A percentile compares a stretch with the other conserved stretches of the same genome.
These are phyloP conservation scores for Caranx melampygus DNA, from an alignment of 2,113 vertebrate species.

Conservation along the genomic window DNA sequence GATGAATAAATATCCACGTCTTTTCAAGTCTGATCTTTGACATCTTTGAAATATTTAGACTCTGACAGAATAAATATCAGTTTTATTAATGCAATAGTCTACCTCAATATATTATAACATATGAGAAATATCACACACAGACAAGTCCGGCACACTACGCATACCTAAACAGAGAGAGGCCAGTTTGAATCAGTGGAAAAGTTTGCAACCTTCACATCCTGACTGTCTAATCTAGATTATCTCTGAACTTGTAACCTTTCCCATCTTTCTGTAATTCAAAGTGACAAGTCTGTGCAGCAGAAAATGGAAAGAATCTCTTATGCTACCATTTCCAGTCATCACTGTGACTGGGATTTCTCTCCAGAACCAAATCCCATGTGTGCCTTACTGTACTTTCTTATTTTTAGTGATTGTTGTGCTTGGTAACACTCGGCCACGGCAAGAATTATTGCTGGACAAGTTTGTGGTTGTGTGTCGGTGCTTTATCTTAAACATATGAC, in stretches of 20 bases:
- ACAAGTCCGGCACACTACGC: neutral
- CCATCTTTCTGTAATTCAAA: conserved; percentile 10
- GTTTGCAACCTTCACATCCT: conserved; percentile 7
- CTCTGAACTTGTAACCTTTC: conserved; percentile 5
- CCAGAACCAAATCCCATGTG: neutral
- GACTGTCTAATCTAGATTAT: conserved; percentile 42
- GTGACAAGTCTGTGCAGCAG: neutral
- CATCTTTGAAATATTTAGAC: neutral
- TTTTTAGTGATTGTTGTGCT: conserved; percentile 13
- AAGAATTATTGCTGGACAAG: conserved; percentile 6
- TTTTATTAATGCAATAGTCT: neutral
- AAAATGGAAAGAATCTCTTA: conserved; percentile 16
- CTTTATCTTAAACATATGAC: conserved; percentile 59
- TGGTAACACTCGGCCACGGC: neutral
- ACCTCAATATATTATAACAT: neutral
- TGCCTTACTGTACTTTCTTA: conserved; percentile 16
- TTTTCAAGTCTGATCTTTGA: neutral
- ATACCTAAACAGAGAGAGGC: neutral
- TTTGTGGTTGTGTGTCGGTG: conserved; percentile 24
- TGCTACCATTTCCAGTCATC: neutral
- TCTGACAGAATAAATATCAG: neutral
- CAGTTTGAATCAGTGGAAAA: neutral
- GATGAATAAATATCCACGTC: neutral
- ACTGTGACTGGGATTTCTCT: neutral
- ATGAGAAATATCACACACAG: neutral